These are phyloP conservation scores for Numenius arquata DNA, from an alignment of 2,113 vertebrate genomes.

Conservation along the genomic window DNA sequence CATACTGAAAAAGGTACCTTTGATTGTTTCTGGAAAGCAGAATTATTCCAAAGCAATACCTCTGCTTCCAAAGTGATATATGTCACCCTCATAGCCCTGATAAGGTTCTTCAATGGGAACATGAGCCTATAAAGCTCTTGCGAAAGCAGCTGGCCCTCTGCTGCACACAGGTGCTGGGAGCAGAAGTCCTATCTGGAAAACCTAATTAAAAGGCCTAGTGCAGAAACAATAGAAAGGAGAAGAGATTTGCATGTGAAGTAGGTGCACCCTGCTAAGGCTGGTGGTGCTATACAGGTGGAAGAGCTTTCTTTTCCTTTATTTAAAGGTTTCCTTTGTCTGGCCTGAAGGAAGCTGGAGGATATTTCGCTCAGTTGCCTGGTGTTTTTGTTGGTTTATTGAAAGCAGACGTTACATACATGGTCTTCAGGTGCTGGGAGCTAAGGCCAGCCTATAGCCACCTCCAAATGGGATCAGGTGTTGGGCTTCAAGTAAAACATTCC, in stretches of 20 bases:
- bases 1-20: not conserved
- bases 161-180: not conserved
- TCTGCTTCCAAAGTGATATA: not conserved
- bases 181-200: not conserved
- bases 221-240: not conserved
- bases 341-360: not conserved
- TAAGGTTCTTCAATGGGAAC: not conserved
- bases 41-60: not conserved
- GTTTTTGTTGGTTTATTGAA: not conserved
- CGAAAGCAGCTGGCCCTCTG: not conserved
- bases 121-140: not conserved
- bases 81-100: fast-evolving
- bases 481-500: not conserved
- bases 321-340: not conserved
- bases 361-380: not conserved
- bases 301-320: not conserved
- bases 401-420: not conserved
- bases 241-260: not conserved
- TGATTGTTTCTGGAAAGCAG: not conserved
- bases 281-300: not conserved
- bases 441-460: not conserved
- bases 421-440: not conserved
- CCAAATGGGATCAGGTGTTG: not conserved
- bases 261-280: not conserved
- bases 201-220: not conserved